Conservation (phyloP, 2,888 invertebrate genomes). For the Taphrorychus bicolor region DNA sequence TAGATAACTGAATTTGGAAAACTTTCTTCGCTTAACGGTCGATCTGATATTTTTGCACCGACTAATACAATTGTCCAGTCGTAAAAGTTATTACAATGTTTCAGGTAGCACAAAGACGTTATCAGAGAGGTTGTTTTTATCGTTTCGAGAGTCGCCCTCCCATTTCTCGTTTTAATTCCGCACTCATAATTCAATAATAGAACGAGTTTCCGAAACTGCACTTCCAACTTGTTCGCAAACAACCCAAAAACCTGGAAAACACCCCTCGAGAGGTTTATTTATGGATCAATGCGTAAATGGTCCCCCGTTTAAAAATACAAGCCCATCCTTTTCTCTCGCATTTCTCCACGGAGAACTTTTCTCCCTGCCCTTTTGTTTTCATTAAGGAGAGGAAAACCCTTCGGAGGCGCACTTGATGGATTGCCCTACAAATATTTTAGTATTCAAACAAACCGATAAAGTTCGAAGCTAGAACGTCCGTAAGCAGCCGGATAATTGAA, state of each 20-base stretch:
- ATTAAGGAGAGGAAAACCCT: slow-evolving; percentile 14
- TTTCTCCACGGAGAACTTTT: slow-evolving; percentile 25
- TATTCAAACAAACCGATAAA: slow-evolving; percentile 54
- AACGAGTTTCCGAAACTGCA: slow-evolving; percentile 29
- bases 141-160: neutral
- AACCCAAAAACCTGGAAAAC: slow-evolving; percentile 31
- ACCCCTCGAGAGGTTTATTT: slow-evolving; percentile 30
- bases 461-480: slow-evolving; percentile 47
- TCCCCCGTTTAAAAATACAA: slow-evolving; percentile 20
- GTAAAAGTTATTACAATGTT: neutral
- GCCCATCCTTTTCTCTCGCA: slow-evolving; percentile 12
- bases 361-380: slow-evolving; percentile 35
- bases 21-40: neutral
- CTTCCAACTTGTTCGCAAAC: slow-evolving; percentile 30
- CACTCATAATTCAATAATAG: slow-evolving; percentile 22
- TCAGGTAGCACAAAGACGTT: neutral
- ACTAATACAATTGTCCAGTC: neutral
- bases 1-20: slow-evolving; percentile 18
- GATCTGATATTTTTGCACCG: neutral
- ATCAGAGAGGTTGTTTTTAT: neutral
- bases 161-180: slow-evolving; percentile 17
- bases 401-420: slow-evolving; percentile 52
- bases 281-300: slow-evolving; percentile 36
- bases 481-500: slow-evolving; percentile 52
- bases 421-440: slow-evolving; percentile 57